These are phyloP conservation scores for Theristicus caerulescens DNA, from an alignment of 2,113 vertebrate species.

Conservation along the genomic window DNA sequence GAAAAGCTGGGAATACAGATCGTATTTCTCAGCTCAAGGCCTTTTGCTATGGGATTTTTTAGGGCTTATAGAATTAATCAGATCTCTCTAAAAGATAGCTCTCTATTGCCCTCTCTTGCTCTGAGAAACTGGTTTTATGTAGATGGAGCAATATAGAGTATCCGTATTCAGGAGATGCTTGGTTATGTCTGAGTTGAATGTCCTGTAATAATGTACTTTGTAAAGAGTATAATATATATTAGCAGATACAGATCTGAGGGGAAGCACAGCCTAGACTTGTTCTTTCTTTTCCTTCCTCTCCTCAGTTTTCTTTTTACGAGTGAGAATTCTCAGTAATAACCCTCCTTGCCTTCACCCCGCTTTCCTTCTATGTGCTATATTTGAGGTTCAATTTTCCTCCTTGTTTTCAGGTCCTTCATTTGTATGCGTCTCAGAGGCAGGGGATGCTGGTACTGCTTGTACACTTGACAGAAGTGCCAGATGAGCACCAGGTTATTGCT, in stretches of 20 bases:
- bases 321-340: neutral
- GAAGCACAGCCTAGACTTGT: neutral
- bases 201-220: neutral
- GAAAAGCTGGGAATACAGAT: neutral
- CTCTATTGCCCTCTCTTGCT: slow-evolving; percentile 66
- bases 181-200: neutral
- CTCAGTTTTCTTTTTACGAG: neutral
- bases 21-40: neutral
- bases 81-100: slow-evolving; percentile 26
- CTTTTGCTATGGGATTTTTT: neutral
- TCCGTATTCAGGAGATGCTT: neutral
- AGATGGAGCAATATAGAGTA: neutral
- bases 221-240: neutral
- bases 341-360: neutral
- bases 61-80: neutral
- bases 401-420: neutral
- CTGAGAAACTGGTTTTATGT: neutral
- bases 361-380: neutral
- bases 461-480: neutral
- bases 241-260: neutral
- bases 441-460: neutral
- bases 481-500: neutral
- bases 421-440: rapidly evolving
- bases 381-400: neutral
- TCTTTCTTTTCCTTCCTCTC: neutral